phyloP scores from a whole-genome alignment of 2,888 invertebrate genomes.

The Aelia acuminata region DNA sequence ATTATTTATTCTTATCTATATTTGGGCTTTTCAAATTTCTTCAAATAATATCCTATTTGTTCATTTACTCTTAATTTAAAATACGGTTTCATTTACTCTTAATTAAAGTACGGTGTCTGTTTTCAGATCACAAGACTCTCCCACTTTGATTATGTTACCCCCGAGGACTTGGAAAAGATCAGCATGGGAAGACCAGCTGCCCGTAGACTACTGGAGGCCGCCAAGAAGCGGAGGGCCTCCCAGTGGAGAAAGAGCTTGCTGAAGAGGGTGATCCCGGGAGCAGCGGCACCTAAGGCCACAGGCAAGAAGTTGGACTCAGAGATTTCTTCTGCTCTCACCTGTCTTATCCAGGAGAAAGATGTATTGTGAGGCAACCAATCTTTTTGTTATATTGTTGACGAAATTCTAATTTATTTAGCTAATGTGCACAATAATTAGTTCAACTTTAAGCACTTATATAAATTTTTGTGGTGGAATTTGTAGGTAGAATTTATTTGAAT shows the following conservation, averaged over 20 bases:
- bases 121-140: constrained; percentile 87
- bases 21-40: too few species aligned
- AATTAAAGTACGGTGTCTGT: not conserved
- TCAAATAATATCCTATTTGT: too few species aligned
- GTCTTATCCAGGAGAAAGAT: constrained; percentile 88
- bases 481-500: too few species aligned
- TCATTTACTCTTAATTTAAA: too few species aligned
- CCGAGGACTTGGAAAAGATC: constrained; percentile 94
- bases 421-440: too few species aligned
- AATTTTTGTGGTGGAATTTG: too few species aligned
- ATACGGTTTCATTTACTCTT: not conserved
- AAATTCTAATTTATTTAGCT: too few species aligned
- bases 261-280: constrained; percentile 39
- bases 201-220: constrained; percentile 89
- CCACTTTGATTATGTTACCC: constrained; percentile 97
- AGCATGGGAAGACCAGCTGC: constrained; percentile 96
- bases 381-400: too few species aligned
- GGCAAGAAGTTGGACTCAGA: constrained; percentile 64
- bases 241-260: constrained; percentile 81
- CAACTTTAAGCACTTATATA: too few species aligned
- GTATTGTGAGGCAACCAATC: constrained; percentile 72
- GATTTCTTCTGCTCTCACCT: constrained; percentile 73
- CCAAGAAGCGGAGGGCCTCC: constrained; percentile 87
- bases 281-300: constrained; percentile 68
- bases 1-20: too few species aligned